Evolutionary conservation across 2,888 invertebrate genomes (phyloP), one percentile per base, ranked within the genome.

Genomic region (Hirtodrosophila alboralis): DNA sequence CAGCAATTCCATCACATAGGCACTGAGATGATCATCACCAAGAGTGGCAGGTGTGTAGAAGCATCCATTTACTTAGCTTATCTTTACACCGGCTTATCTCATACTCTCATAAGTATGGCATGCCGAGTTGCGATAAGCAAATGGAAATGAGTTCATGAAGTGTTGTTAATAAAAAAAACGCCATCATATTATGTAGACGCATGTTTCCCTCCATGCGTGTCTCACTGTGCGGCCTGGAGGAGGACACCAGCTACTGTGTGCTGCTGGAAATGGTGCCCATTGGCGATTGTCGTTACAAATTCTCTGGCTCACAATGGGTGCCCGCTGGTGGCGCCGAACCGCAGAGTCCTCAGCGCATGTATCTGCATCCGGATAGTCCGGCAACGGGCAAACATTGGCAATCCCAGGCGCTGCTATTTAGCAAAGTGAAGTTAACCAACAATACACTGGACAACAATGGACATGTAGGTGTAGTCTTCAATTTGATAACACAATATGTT

Each of bases 181-280:
- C 33, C 60, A 53, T 67, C 52, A 36, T 92, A 10, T 93, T 30
- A 33, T 54, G 7, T 28, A 98, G 98, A 84, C 95, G 97, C 30
- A 97, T 98, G 96, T 98, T 98, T 89, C 98, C 98, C 0, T 94
- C 95, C 0, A 91, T 97, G 64, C 94, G 96, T 76, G 92, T 96
- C 14, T 92, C 93, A 0, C 90, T 97, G 0, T 92, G 91, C 18
- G 96, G 96, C 0, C 91, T 98, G 73, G 95, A 97, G 65, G 95
- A 95, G 14, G 93, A 94, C 13, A 92, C 93, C 48, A 93, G 94
- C 84, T 98, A 98, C 91, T 95, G 94, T 88, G 93, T 98, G 0
- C 91, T 95, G 5, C 91, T 97, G 57, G 96, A 97, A 89, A 92
- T 97, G 88, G 92, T 93, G 0, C 94, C 95, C 6, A 93, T 94